phyloP scores from a whole-genome alignment of 2,888 invertebrate genomes.

The Amphipoea oculea region DNA sequence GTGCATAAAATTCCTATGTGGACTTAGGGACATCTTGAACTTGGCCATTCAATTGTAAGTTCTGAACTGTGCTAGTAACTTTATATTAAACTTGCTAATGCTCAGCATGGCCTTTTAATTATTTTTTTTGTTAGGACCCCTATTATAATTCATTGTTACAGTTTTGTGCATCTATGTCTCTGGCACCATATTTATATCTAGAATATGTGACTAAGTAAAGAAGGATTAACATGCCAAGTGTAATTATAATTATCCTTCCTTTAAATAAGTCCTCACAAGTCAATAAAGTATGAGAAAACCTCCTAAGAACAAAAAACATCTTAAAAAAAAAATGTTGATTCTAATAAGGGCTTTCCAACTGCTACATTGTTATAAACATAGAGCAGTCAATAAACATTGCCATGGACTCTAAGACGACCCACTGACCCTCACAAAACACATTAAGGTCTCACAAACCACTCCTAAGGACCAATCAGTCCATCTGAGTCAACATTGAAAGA shows the following conservation, averaged over 20 bases:
- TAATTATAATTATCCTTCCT: not conserved
- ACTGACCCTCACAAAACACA: not conserved
- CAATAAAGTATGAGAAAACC: not conserved
- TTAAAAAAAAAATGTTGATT: no score
- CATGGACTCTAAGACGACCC: not conserved
- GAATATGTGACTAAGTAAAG: not conserved
- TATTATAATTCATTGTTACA: no score
- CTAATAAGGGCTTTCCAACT: not conserved
- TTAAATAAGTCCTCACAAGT: not conserved
- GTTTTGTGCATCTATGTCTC: no score
- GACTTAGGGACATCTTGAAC: no score
- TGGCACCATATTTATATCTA: not conserved
- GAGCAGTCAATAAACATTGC: not conserved
- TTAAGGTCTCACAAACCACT: not conserved
- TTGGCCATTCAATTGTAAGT: not conserved
- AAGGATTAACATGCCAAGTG: not conserved
- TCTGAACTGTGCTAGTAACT: not conserved
- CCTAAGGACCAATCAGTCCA: not conserved
- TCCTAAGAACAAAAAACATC: no score
- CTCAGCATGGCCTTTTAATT: not conserved
- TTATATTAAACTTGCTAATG: not conserved
- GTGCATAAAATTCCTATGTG: no score
- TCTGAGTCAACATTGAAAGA: slow-evolving; percentile 26
- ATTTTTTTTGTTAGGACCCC: not conserved
- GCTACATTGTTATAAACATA: not conserved